Evolutionary conservation across 2,113 vertebrate species (phyloP).

Genomic region (Charadrius vociferus): DNA sequence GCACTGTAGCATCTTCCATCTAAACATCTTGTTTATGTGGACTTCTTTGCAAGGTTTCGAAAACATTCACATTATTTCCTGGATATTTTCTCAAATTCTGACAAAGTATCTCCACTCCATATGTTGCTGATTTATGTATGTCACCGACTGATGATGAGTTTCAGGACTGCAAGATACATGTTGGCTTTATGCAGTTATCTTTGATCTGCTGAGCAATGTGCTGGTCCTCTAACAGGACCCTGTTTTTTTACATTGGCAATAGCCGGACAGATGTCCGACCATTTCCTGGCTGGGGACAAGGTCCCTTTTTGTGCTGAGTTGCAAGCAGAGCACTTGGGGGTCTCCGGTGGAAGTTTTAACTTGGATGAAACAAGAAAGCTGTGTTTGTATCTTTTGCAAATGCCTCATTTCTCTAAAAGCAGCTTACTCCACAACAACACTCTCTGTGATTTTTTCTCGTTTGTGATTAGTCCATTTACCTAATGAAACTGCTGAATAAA

Average conservation of each 20-base stretch:
- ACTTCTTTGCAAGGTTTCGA: not conserved
- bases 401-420: not conserved
- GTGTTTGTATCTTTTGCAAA: not conserved
- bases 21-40: not conserved
- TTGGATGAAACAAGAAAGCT: not conserved
- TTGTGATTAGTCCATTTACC: not conserved
- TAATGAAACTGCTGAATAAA: not conserved
- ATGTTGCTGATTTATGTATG: not conserved
- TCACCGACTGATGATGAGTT: not conserved
- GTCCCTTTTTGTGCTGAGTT: not conserved
- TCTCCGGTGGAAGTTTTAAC: not conserved
- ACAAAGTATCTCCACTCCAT: not conserved
- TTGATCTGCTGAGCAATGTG: not conserved
- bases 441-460: not conserved
- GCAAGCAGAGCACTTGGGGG: not conserved
- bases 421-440: not conserved
- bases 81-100: not conserved
- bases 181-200: not conserved
- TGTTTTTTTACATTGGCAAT: rapidly evolving
- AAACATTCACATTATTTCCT: not conserved
- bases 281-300: not conserved
- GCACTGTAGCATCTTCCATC: not conserved
- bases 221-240: not conserved
- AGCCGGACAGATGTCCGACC: not conserved
- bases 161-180: not conserved